Evolutionary conservation across 2,797 vertebrate genomes (phyloP), one percentile per base, ranked within the genome.

Genomic region (Pipistrellus kuhlii): DNA sequence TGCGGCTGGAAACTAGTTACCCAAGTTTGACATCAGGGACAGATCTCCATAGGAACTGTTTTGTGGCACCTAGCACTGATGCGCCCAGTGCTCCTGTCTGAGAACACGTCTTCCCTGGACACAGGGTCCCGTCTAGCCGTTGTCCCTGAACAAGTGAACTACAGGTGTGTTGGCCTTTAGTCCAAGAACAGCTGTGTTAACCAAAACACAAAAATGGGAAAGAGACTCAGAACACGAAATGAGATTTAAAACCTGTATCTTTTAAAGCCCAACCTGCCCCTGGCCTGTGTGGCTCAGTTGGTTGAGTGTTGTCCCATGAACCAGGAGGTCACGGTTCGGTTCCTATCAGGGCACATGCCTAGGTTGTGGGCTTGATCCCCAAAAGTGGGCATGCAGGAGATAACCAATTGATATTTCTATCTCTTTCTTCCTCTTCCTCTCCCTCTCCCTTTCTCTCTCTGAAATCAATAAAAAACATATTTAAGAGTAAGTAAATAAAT

Each of bases 181-280:
- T 76, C 46, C 38, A 68, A 25, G 14, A 92, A 35, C 17, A 88
- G 72, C 66, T 75, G 21, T 62, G 11, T 51, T 83, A 91, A 93
- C 48, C 17, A 68, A 93, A 73, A 48, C 44, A 59, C 8, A 57
- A 53, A 87, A 84, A 82, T 69, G 21, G 14, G 32, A 35, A 81
- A 76, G 35, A 90, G 51, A 10, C 25, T 84, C 41, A 62, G 73
- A 82, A 78, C 7, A 48, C 59, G 27, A 32, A 59, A 51, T 85
- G 81, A 68, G 21, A 55, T 78, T 96, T 94, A 91, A 91, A 96
- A 93, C 96, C 94, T 93, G 12, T 92, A 66, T 84, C 94, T 94
- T 76, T 62, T 88, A 5, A 77, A 93, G 53, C 76, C 27, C 27
- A 94, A 90, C 57, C n/a, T 18, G 30, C 7, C 59, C 27, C 59